These are phyloP conservation scores for Standfussiana lucernea DNA, from an alignment of 2,888 invertebrate genomes.

Conservation along the genomic window DNA sequence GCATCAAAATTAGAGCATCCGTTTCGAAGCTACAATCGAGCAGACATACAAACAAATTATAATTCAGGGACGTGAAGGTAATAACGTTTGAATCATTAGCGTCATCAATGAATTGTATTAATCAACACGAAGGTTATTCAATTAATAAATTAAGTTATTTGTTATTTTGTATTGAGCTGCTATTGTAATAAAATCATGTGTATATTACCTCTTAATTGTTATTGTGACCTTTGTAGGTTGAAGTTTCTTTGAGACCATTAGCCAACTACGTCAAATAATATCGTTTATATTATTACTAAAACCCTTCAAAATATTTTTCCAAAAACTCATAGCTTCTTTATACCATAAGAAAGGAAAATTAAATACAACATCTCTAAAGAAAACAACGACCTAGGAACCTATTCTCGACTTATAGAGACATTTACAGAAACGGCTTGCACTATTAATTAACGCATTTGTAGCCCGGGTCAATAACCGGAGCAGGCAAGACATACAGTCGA, in stretches of 20 bases:
- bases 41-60: constrained; percentile 22
- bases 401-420: constrained; percentile 76
- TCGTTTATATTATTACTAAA: not conserved
- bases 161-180: constrained; percentile 14
- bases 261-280: not conserved
- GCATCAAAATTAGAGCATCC: constrained; percentile 26
- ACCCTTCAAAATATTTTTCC: not conserved
- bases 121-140: constrained; percentile 22
- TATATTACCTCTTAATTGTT: constrained; percentile 7
- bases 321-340: not conserved
- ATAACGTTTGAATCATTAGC: not conserved
- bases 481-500: constrained; percentile 69
- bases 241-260: not conserved
- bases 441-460: constrained; percentile 84
- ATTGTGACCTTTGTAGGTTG: not conserved
- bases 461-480: constrained; percentile 85
- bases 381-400: not conserved
- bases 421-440: constrained; percentile 82
- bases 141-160: constrained; percentile 30
- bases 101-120: constrained; percentile 40
- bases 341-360: not conserved
- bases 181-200: constrained; percentile 15
- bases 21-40: constrained; percentile 9
- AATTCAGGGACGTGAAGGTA: constrained; percentile 25
- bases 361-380: not conserved